Evolutionary conservation across 1,140 invertebrate genomes (phyloP), one percentile per base, ranked within the genome.

Genomic region (Trichonephila clavipes): DNA sequence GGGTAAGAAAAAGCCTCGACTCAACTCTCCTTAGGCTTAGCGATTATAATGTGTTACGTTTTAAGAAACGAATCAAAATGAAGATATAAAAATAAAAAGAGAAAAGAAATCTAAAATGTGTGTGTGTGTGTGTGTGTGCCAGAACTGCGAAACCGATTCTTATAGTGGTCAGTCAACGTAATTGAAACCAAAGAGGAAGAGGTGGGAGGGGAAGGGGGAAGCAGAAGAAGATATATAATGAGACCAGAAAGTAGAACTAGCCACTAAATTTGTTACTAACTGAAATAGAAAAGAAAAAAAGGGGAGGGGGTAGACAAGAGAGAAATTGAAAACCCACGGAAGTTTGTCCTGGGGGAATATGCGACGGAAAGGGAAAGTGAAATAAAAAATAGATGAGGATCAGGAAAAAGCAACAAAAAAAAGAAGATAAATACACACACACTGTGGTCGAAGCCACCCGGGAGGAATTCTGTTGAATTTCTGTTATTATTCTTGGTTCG

Each of bases 371-470:
- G 28, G 72, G 34, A 77, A 77, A 40, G 14, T 77, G 28, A 34
- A 69, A 24, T 10, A 69, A 69, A 77, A 77, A 34, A 77, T 34
- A 77, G 34, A 77, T 77, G 72, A 72, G 28, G 69, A 77, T 77
- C 72, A 34, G 18, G 34, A 2, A 40, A 40, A 40, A 40, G 34
- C 34, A 40, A 40, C 34, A 40, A 40, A 40, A 40, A 77, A 77
- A 77, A 34, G 66, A 69, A 28, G 18, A 77, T 34, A 28, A 77
- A 18, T 77, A 77, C 34, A 40, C 5, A 77, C 34, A 40, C 5
- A 51, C 51, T 7, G 4, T 34, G 72, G 72, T 34, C 14, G 7
- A 77, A 77, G 40, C 14, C 28, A 18, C 28, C 12, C 28, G 72
- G 18, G 72, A 77, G 14, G 18, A 34, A 77, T 77, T 28, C 14